Evolutionary conservation across 2,113 vertebrate genomes (phyloP).

Genomic region (Burhinus oedicnemus): DNA sequence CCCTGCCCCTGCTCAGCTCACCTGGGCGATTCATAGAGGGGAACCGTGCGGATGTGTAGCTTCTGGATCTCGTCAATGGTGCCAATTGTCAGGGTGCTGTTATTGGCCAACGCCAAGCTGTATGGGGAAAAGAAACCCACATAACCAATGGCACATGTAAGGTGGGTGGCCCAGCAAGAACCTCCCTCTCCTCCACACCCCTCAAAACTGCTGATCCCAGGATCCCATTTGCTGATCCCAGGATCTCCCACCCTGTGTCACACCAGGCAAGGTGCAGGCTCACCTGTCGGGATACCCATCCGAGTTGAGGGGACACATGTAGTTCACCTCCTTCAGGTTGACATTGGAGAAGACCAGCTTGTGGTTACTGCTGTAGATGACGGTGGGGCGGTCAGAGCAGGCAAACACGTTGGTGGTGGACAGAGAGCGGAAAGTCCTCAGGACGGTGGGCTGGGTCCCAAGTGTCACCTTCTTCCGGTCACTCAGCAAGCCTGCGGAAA

Average conservation of each 20-base stretch:
- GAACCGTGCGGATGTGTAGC: conserved; percentile 96
- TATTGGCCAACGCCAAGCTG: conserved; percentile 95
- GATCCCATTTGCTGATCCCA: not conserved
- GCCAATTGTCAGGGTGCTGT: conserved; percentile 97
- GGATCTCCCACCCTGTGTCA: fast-evolving
- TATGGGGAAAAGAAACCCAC: not conserved
- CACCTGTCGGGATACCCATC: conserved; percentile 98
- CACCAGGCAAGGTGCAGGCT: not conserved
- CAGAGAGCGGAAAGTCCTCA: conserved; percentile 94
- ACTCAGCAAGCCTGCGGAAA: conserved; percentile 83
- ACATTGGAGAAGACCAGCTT: conserved; percentile 99
- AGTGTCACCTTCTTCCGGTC: conserved; percentile 98
- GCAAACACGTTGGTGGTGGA: conserved; percentile 99
- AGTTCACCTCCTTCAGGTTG: conserved; percentile 99
- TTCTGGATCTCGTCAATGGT: conserved; percentile 99
- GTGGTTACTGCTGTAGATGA: conserved; percentile 99
- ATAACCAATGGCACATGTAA: not conserved
- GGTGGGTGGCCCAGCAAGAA: not conserved
- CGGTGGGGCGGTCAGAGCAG: conserved; percentile 97
- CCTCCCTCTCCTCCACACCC: not conserved
- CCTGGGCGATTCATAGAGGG: conserved; percentile 96
- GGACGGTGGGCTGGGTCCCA: conserved; percentile 95
- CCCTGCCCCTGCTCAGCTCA: conserved; percentile 71
- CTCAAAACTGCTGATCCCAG: not conserved
- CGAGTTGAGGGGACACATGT: conserved; percentile 99